Conservation (phyloP, 2,888 invertebrate species). For the Campoletis raptor region DNA sequence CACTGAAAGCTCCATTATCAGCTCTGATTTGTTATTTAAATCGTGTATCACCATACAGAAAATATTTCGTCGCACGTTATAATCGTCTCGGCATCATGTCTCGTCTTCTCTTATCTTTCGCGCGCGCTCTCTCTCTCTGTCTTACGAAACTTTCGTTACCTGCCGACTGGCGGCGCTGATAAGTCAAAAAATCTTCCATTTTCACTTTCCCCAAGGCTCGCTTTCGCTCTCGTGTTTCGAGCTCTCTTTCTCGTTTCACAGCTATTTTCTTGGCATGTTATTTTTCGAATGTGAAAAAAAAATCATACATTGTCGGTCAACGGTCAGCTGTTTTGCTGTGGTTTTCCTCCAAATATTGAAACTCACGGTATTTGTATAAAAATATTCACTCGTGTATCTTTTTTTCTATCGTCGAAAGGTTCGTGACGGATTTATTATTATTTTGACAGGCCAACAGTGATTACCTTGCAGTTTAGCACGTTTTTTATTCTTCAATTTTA, state of each 20-base stretch:
- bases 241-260: conserved; percentile 29
- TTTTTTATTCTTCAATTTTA: neutral
- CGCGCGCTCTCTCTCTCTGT: conserved; percentile 4
- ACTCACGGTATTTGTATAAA: conserved; percentile 26
- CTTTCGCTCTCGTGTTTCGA: conserved; percentile 52
- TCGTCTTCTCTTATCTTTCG: conserved; percentile 2
- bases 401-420: conserved; percentile 4
- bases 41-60: conserved; percentile 11
- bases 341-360: conserved; percentile 17
- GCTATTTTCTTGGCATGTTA: conserved; percentile 23
- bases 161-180: conserved; percentile 32
- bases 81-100: conserved; percentile 16
- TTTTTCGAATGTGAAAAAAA: conserved; percentile 8
- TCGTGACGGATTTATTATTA: neutral
- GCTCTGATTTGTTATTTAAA: conserved; percentile 43
- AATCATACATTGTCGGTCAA: neutral
- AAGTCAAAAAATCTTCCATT: conserved; percentile 40
- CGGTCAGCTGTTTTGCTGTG: conserved; percentile 30
- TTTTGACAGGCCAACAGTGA: conserved; percentile 32
- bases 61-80: conserved; percentile 17
- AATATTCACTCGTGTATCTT: neutral
- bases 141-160: conserved; percentile 1
- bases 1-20: neutral
- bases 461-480: neutral
- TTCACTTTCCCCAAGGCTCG: conserved; percentile 63